Conservation (phyloP, 2,113 vertebrate genomes). For the Pogonocichla stellata region DNA sequence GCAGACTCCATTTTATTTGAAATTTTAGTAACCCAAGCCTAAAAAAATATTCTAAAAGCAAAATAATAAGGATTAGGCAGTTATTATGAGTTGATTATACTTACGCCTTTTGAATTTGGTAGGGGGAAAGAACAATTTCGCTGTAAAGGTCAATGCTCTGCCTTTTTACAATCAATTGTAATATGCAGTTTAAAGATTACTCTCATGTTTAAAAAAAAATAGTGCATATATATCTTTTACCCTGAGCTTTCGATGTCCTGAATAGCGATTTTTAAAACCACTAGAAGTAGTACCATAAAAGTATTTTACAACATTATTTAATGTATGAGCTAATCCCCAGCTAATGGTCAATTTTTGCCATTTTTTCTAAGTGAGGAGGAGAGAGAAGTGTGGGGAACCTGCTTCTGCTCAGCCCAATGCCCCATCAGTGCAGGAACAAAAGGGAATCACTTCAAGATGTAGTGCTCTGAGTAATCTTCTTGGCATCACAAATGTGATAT, state of each 20-base stretch:
- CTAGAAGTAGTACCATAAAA: conserved; percentile 31
- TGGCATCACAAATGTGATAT: neutral
- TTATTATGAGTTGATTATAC: conserved; percentile 76
- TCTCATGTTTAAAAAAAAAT: conserved; percentile 18
- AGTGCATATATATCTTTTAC: neutral
- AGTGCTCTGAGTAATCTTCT: neutral
- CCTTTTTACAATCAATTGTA: conserved; percentile 54
- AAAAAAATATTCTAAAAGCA: conserved; percentile 79
- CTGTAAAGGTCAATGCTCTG: conserved; percentile 36
- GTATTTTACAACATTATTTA: conserved; percentile 19
- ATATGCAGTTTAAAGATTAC: conserved; percentile 65
- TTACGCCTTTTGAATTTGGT: conserved; percentile 73
- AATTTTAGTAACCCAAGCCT: conserved; percentile 82
- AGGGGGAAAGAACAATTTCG: conserved; percentile 50
- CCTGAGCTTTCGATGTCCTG: conserved; percentile 42
- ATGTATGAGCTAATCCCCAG: conserved; percentile 43
- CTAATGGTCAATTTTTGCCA: conserved; percentile 39
- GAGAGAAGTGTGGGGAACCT: neutral
- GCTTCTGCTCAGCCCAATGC: neutral
- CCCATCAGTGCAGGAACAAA: neutral
- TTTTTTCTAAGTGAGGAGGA: neutral
- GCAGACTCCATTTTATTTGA: conserved; percentile 74
- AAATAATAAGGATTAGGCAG: conserved; percentile 81
- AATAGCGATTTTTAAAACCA: conserved; percentile 5
- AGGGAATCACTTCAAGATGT: neutral